Evolutionary conservation across 1,140 invertebrate genomes (phyloP), one percentile per base, ranked within the genome.

Genomic region (Cyclargus thomasi): DNA sequence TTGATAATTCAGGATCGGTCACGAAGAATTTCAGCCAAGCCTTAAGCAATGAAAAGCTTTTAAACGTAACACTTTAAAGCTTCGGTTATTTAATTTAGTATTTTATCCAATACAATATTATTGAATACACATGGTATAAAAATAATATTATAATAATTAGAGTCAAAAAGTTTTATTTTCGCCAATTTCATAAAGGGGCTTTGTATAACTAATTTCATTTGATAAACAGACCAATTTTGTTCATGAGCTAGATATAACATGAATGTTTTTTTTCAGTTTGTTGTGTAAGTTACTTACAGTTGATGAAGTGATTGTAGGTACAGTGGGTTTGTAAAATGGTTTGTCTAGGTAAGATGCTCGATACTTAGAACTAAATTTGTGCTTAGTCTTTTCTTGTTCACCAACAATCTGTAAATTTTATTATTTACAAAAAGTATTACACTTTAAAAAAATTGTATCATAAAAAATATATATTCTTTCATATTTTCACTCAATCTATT

Each of bases 21-120:
- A 91, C 88, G 90, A 83, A 91, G 90, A 91, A 91, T 80, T 91
- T 91, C 90, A 91, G 88, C 90, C 88, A 90, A 74, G 90, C 90
- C 90, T 91, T 90, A 79, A 83, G 85, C 80, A 86, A 88, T 76
- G 78, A 90, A 77, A 88, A 84, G 80, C 71, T 81, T 80, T 68
- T 74, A 11, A 72, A 79, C 79, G 80, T 70, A 74, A n/a, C n/a
- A n/a, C n/a, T n/a, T n/a, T n/a, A n/a, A n/a, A 74, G 67, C 69
- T 67, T 68, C 53, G 55, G 39, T 22, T 23, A 29, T 29, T 57
- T 68, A 14, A 69, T 21, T 14, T 11, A 59, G 63, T 29, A 29
- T 29, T 29, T 7, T 29, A 29, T 8, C 29, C 5, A 7, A 29
- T 0, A 29, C 8, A 29, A 29, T 29, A 29, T 29, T 29, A 29